Percentiles rank a stretch among this genome's conserved stretches.
Evolutionary conservation across 2,797 vertebrate genomes (phyloP).

Genomic region (Dermochelys coriacea): DNA sequence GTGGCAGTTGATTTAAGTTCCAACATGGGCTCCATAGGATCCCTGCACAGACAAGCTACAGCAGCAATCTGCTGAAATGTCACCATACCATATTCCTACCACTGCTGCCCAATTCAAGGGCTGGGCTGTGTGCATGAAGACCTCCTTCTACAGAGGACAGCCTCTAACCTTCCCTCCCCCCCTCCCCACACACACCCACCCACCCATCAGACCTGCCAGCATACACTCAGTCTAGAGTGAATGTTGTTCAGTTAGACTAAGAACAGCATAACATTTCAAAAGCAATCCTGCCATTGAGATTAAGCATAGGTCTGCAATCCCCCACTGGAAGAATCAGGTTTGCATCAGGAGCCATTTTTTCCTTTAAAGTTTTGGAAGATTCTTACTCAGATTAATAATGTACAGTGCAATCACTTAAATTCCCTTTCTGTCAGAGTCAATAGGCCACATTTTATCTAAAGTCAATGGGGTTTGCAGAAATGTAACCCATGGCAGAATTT

Average conservation of each 20-base stretch:
- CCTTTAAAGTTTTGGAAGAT: too few relatives aligned
- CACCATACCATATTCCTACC: not conserved
- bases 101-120: not conserved
- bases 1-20: not conserved
- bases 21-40: rapidly evolving
- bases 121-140: not conserved
- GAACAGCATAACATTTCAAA: not conserved
- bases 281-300: too few relatives aligned
- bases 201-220: not conserved
- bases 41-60: slow-evolving; percentile 1
- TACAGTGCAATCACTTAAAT: not conserved
- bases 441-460: not conserved
- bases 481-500: not conserved
- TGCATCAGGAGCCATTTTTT: not conserved
- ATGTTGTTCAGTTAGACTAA: not conserved
- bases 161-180: not conserved
- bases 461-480: not conserved
- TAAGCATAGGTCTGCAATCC: too few relatives aligned
- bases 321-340: not conserved
- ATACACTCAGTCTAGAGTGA: not conserved
- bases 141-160: too few relatives aligned
- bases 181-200: too few relatives aligned
- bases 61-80: not conserved
- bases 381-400: not conserved
- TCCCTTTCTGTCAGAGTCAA: not conserved